phyloP scores from a whole-genome alignment of 2,113 vertebrate species.

The Lamprotornis superbus region DNA sequence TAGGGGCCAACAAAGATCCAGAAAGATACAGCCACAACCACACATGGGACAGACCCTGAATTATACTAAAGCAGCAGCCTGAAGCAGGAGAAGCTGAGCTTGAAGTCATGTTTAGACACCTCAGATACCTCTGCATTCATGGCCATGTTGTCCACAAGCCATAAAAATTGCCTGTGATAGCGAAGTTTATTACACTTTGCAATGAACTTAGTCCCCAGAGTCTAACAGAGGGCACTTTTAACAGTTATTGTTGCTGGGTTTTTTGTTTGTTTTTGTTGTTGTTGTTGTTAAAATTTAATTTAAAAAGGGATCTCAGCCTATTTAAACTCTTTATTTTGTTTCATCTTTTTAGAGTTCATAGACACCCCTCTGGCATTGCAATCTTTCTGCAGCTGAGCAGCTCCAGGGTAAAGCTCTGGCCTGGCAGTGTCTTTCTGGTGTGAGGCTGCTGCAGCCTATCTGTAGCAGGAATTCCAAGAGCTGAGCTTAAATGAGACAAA shows the following conservation, averaged over 20 bases:
- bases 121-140: background rate
- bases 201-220: background rate
- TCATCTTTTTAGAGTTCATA: background rate
- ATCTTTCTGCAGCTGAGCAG: background rate
- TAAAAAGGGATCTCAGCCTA: background rate
- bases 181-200: background rate
- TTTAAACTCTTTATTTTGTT: background rate
- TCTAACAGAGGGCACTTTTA: background rate
- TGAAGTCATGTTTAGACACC: background rate
- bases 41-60: no score
- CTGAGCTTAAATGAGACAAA: background rate
- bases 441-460: background rate
- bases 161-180: background rate
- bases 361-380: background rate
- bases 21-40: background rate
- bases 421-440: background rate
- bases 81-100: background rate
- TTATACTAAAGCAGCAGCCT: background rate
- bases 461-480: background rate
- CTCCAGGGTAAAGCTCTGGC: background rate
- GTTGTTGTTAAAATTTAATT: background rate
- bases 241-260: background rate
- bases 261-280: background rate
- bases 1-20: background rate
- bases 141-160: background rate